Conservation (phyloP, 92 coral and sea anemone species). For the Porites divaricata region DNA sequence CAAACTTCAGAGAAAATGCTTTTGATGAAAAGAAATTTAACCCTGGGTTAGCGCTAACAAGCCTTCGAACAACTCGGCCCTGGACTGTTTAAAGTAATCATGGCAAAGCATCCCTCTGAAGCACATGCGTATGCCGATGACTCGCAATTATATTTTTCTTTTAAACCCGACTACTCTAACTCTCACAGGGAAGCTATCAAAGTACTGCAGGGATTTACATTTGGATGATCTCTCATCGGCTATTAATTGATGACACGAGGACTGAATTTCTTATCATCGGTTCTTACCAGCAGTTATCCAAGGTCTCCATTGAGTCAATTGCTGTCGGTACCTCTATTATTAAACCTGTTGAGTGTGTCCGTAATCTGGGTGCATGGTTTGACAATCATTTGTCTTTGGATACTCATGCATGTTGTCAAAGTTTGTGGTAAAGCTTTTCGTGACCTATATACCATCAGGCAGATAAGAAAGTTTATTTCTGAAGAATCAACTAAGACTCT, state of each 20-base stretch:
- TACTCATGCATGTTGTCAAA: constrained; percentile 45
- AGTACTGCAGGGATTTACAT: too few species aligned
- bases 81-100: not conserved
- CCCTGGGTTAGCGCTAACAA: too few species aligned
- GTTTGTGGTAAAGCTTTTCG: not conserved
- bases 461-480: constrained; percentile 46
- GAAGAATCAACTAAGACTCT: not conserved
- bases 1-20: too few species aligned
- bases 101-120: not conserved
- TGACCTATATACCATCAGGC: constrained; percentile 49
- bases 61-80: too few species aligned
- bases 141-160: not conserved
- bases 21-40: too few species aligned
- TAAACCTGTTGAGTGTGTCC: constrained; percentile 10
- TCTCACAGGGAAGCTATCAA: not conserved
- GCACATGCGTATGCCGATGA: not conserved
- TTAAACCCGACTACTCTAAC: not conserved
- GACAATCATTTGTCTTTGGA: constrained; percentile 38
- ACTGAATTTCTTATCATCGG: not conserved
- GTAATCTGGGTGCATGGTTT: constrained; percentile 60
- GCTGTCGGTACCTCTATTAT: too few species aligned
- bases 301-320: too few species aligned
- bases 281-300: too few species aligned
- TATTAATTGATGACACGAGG: not conserved
- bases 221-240: not conserved